These are phyloP conservation scores for Tragelaphus strepsiceros DNA, from an alignment of 2,113 vertebrate species.

Conservation along the genomic window DNA sequence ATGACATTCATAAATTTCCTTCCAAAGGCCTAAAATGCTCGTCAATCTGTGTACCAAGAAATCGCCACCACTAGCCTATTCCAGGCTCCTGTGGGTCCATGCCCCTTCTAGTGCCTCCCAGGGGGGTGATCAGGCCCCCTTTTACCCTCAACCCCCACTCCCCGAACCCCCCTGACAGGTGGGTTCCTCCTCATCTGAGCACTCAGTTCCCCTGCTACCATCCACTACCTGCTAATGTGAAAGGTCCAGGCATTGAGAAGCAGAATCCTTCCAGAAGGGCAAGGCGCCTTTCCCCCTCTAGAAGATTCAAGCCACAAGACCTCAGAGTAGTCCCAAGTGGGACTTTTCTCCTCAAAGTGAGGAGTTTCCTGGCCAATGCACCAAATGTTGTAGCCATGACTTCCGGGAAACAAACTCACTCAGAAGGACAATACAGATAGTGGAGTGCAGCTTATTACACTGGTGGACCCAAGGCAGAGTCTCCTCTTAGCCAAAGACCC, in stretches of 20 bases:
- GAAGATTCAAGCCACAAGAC: not conserved
- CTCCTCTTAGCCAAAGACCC: not conserved
- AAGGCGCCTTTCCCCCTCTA: not conserved
- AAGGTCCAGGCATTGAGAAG: not conserved
- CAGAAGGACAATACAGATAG: not conserved
- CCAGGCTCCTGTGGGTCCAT: not conserved
- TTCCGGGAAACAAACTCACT: not conserved
- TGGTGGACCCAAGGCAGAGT: not conserved
- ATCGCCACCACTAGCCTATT: not conserved
- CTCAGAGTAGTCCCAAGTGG: not conserved
- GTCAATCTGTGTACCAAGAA: not conserved
- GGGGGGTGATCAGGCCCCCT: not conserved
- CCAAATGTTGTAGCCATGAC: not conserved
- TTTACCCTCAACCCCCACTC: not conserved
- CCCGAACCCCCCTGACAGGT: rapidly evolving
- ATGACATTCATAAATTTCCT: not conserved
- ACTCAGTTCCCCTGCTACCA: not conserved
- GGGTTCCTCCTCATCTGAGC: not conserved
- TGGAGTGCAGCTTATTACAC: not conserved
- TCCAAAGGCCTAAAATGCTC: not conserved
- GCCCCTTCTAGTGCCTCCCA: not conserved
- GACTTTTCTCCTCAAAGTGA: not conserved
- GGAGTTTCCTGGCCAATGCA: not conserved
- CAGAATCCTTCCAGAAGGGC: not conserved
- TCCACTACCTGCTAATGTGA: not conserved